Base-by-base conservation (phyloP, 1,140 invertebrate species). In the Archegozetes longisetosus region DNA sequence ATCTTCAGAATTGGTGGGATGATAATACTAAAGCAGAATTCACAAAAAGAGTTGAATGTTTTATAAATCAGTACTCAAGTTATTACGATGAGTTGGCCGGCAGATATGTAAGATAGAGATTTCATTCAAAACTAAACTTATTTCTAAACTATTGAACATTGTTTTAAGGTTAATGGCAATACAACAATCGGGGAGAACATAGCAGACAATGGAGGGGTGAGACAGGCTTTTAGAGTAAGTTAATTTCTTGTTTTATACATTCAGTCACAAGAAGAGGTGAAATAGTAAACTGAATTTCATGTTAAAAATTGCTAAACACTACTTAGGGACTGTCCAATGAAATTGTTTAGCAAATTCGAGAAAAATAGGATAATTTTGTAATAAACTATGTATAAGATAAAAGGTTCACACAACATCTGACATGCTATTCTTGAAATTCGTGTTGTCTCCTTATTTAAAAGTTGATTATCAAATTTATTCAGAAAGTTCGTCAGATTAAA, bases 151-250 rank as follows among this genome's bases (percentile, higher is more conserved):
- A 25, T n/a, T 3, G 27, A 1, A 40, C 4, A 46, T 55, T 55
- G 1, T 40, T 13, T 3, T 26, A n/a, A 60, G 51, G 14, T 60
- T n/a, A 59, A 60, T 22, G 58, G 58, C 20, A n/a, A 14, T 17
- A 60, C 56, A 22, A 62, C 61, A 13, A 13, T 49, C 12, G 55
- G 61, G 9, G 61, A 62, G 27, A 62, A 62, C 24, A 57, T 57
- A 2, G 61, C 61, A 17, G 77, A 78, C 66, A 78, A 78, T 66
- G 77, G 76, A 54, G 77, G 77, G 23, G 61, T 85, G 0, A 74
- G 78, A 14, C 71, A 77, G 46, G 78, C 82, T 0, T 40, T 40
- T 40, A 40, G 17, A 40, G 32, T 40, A 6, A 59, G 59, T 25
- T 61, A 58, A 58, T 58, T 46, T 13, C 60, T 52, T 50, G 20